A percentile compares a stretch with the other conserved stretches of the same genome.
These are phyloP conservation scores for Stenopsyche tienmushanensis DNA, from an alignment of 1,140 invertebrate genomes.

Conservation along the genomic window DNA sequence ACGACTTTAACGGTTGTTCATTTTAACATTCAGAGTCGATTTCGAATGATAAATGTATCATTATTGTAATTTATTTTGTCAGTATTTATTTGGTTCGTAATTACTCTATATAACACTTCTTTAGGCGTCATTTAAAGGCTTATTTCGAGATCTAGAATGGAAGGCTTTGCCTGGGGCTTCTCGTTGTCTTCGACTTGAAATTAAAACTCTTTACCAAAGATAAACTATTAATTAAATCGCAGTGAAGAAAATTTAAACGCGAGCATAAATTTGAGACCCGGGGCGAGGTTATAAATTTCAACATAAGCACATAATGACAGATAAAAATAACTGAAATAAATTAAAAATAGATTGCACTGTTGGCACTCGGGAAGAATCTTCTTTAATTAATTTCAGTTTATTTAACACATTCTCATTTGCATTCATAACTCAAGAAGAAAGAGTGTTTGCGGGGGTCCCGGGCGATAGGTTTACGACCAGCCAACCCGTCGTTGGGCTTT, in stretches of 20 bases:
- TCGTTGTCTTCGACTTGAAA: no score
- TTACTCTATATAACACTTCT: no score
- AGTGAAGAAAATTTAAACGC: constrained; percentile 1
- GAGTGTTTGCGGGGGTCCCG: not conserved
- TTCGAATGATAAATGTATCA: no score
- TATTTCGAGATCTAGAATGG: no score
- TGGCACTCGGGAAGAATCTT: constrained; percentile 23
- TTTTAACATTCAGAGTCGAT: no score
- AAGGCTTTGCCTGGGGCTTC: no score
- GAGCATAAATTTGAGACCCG: constrained; percentile 13
- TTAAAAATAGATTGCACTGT: constrained; percentile 25
- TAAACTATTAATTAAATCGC: constrained; percentile 10
- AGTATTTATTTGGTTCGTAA: no score
- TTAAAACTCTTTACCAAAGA: not conserved
- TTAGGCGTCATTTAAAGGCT: no score
- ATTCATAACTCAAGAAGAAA: constrained; percentile 25
- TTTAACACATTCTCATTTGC: constrained; percentile 37
- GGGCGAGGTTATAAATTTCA: not conserved
- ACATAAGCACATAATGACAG: constrained; percentile 13
- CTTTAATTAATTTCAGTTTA: constrained; percentile 42
- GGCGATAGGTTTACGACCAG: not conserved
- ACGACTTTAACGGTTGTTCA: no score
- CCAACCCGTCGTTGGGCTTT: not conserved
- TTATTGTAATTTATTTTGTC: no score
- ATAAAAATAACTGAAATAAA: constrained; percentile 23